Conservation (phyloP, 2,113 vertebrate genomes). For the Regulus satrapa region DNA sequence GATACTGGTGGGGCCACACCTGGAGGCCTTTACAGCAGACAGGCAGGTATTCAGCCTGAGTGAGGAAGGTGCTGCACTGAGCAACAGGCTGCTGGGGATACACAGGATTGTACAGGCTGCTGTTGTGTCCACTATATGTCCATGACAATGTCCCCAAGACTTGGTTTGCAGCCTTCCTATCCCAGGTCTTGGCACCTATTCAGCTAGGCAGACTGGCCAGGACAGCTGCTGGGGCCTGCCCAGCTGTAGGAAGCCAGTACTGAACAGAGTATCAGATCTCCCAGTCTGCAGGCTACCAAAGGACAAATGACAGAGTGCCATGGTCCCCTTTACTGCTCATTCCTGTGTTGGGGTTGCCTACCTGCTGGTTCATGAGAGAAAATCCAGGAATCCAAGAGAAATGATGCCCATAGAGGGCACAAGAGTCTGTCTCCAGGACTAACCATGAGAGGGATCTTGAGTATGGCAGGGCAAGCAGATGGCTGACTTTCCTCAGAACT, state of each 20-base stretch:
- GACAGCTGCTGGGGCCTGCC: neutral
- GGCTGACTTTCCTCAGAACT: neutral
- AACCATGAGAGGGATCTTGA: neutral
- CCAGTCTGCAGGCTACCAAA: neutral
- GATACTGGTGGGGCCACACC: neutral
- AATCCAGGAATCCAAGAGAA: neutral
- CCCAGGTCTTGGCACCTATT: neutral
- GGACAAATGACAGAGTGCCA: neutral
- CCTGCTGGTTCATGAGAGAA: neutral
- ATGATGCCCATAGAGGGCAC: neutral
- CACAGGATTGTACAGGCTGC: neutral
- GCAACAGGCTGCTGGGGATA: neutral
- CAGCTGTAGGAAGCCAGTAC: neutral
- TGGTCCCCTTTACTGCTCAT: neutral
- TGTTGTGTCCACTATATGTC: neutral
- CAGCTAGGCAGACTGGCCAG: neutral
- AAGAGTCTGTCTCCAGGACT: neutral
- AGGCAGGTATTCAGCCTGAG: neutral
- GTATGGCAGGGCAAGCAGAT: neutral
- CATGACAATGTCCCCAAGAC: neutral
- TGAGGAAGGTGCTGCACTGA: neutral
- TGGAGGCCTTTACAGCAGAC: neutral
- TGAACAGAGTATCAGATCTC: neutral
- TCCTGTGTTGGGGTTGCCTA: neutral
- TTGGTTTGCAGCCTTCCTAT: neutral